Conservation (phyloP, 1,140 invertebrate species). For the Drosophila parvula region DNA sequence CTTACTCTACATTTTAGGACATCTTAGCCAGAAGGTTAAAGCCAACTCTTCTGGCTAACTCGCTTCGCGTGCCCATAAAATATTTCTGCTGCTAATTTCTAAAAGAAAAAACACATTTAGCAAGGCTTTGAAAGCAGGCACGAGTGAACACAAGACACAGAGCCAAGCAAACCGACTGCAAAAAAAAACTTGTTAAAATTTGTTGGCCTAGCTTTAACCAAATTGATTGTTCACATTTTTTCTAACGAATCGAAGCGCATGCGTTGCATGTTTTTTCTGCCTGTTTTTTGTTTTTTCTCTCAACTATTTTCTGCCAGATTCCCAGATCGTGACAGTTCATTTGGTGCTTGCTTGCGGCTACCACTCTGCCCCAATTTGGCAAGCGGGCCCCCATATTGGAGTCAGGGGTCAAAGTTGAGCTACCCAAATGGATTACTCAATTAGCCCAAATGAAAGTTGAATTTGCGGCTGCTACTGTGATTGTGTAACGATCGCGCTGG, state of each 20-base stretch:
- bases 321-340: constrained; percentile 68
- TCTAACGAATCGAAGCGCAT: constrained; percentile 65
- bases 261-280: constrained; percentile 59
- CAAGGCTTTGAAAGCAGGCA: constrained; percentile 32
- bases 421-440: constrained; percentile 68
- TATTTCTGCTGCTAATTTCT: constrained; percentile 62
- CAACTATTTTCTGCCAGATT: constrained; percentile 38
- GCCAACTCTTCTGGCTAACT: constrained; percentile 15
- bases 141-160: constrained; percentile 25
- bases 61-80: constrained; percentile 58
- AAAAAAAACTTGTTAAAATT: constrained; percentile 78
- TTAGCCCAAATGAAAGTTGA: constrained; percentile 56
- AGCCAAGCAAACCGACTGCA: constrained; percentile 1
- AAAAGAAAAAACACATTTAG: constrained; percentile 37
- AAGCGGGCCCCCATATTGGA: constrained; percentile 29
- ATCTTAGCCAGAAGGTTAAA: constrained; percentile 26
- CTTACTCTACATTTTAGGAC: background rate
- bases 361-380: constrained; percentile 51
- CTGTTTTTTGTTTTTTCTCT: constrained; percentile 7
- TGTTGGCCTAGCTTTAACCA: constrained; percentile 67
- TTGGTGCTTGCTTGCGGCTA: constrained; percentile 36
- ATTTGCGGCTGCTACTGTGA: constrained; percentile 7
- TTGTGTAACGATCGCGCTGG: constrained; percentile 25
- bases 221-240: constrained; percentile 82
- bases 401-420: constrained; percentile 60